Conservation (phyloP, 92 coral and sea anemone genomes). For the Epizoanthus ramosus region DNA sequence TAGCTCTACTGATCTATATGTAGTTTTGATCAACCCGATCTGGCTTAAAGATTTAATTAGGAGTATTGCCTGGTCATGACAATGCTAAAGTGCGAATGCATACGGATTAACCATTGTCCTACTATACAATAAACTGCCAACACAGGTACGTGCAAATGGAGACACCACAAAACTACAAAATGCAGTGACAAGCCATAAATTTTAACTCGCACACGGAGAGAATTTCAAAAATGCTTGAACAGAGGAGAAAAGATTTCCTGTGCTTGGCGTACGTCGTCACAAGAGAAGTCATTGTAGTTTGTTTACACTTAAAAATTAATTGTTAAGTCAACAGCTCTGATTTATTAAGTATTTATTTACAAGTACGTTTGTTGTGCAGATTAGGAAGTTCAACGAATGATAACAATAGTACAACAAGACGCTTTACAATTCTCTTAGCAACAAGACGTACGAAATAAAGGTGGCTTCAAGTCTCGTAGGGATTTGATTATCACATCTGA, state of each 20-base stretch:
- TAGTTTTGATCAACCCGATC: neutral
- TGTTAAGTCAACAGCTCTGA: neutral
- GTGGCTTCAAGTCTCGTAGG: too few species aligned
- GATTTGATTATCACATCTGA: too few species aligned
- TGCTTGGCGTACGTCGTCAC: neutral
- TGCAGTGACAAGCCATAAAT: too few species aligned
- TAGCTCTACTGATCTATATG: neutral
- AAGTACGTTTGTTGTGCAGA: neutral
- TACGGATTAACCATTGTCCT: neutral
- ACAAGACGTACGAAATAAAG: too few species aligned
- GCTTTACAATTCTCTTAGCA: neutral
- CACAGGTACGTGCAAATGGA: neutral
- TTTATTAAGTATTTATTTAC: neutral
- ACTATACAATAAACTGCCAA: neutral
- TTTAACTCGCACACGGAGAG: neutral
- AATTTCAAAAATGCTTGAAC: neutral
- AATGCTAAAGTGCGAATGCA: neutral
- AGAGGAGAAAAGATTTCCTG: too few species aligned
- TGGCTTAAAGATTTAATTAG: neutral
- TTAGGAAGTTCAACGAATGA: neutral
- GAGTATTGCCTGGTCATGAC: neutral
- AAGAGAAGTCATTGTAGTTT: neutral
- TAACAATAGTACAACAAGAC: neutral
- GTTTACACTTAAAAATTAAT: neutral
- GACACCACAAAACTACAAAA: too few species aligned